These are phyloP conservation scores for Nycticorax nycticorax DNA, from an alignment of 2,113 vertebrate species.

Conservation along the genomic window DNA sequence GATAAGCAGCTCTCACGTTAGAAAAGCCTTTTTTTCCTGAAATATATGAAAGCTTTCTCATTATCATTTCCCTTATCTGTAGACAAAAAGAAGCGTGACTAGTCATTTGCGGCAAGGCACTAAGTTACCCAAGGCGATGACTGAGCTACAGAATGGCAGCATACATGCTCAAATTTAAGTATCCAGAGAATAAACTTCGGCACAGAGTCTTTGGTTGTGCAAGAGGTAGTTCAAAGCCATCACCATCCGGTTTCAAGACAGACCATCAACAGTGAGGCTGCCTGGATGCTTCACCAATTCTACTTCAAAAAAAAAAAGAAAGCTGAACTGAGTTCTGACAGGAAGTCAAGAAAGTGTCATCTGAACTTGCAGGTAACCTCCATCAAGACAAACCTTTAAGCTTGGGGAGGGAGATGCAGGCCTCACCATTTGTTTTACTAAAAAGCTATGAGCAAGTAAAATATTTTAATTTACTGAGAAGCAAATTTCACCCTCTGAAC, in stretches of 20 bases:
- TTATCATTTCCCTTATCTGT: background rate
- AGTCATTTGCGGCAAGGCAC: background rate
- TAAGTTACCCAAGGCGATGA: accelerated
- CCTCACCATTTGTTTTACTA: background rate
- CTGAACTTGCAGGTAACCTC: background rate
- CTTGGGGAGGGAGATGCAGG: background rate
- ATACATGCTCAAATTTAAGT: accelerated
- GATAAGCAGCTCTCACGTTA: background rate
- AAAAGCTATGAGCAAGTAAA: background rate
- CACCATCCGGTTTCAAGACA: background rate
- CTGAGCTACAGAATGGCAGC: background rate
- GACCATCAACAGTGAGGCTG: background rate
- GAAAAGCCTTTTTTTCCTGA: background rate
- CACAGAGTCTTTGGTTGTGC: background rate
- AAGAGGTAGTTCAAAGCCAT: background rate
- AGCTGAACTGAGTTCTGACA: background rate
- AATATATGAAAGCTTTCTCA: background rate
- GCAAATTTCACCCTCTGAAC: background rate
- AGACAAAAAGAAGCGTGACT: background rate
- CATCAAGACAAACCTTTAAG: background rate
- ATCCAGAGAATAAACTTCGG: background rate
- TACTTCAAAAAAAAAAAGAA: background rate
- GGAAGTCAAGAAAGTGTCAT: background rate
- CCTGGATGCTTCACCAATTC: background rate
- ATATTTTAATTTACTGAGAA: background rate